Conservation (phyloP, 2,888 invertebrate genomes). For the Lepidocyrtoides sp. region DNA sequence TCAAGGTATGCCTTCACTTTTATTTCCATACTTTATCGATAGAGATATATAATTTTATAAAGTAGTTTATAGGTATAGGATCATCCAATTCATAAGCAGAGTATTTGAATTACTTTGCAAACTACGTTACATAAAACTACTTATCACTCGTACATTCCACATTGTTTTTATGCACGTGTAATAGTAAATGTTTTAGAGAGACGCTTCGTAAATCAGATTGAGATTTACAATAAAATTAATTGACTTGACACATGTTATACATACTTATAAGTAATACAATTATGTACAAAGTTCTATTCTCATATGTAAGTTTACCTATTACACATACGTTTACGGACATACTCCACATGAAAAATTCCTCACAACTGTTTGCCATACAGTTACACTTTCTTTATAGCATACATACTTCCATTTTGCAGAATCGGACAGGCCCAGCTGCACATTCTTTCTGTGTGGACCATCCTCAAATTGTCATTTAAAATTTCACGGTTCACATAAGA, state of each 20-base stretch:
- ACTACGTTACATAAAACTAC: slow-evolving; percentile 13
- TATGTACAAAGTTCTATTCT: neutral
- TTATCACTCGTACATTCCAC: neutral
- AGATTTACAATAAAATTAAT: neutral
- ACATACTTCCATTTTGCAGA: neutral
- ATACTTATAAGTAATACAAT: neutral
- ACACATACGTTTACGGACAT: neutral
- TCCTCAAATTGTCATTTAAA: neutral
- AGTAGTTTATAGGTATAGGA: slow-evolving; percentile 4
- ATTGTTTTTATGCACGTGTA: neutral
- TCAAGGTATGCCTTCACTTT: slow-evolving; percentile 54
- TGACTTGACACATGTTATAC: slow-evolving; percentile 10
- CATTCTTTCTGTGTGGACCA: neutral
- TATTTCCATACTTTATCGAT: neutral
- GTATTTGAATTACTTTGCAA: slow-evolving; percentile 19
- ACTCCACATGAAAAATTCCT: neutral
- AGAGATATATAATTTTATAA: neutral
- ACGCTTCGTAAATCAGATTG: neutral
- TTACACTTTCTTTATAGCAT: neutral
- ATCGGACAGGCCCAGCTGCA: neutral
- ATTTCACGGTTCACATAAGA: neutral
- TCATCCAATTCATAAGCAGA: slow-evolving; percentile 45
- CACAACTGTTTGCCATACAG: neutral
- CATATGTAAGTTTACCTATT: neutral
- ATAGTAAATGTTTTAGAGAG: too few species aligned